These are phyloP conservation scores for Caiman crocodilus DNA, from an alignment of 2,797 vertebrate species.

Conservation along the genomic window DNA sequence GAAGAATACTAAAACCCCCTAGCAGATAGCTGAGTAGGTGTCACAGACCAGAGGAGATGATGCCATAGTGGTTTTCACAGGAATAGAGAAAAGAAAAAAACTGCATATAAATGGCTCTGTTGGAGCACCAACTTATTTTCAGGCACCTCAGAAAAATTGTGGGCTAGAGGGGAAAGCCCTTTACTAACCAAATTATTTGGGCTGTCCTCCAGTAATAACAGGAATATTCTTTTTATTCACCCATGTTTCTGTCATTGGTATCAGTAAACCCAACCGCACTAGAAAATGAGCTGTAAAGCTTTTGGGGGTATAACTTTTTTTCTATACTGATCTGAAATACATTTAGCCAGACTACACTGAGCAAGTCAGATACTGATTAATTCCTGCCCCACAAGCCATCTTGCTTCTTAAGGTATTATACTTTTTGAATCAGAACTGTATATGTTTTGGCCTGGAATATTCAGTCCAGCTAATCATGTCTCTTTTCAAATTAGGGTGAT, in stretches of 20 bases:
- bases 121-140: not conserved
- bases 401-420: not conserved
- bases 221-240: not conserved
- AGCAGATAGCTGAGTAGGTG: not conserved
- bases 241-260: not conserved
- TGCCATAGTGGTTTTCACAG: not conserved
- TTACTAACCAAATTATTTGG: not conserved
- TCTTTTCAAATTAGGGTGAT: not conserved
- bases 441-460: not conserved
- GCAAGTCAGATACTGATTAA: not conserved
- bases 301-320: not conserved
- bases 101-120: not conserved
- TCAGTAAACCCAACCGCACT: not conserved
- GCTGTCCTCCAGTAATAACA: not conserved
- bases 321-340: not conserved
- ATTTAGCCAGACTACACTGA: not conserved
- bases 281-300: not conserved
- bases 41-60: not conserved
- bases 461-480: not conserved
- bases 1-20: not conserved
- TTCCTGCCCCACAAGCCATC: not conserved
- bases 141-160: not conserved
- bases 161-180: not conserved
- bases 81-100: not conserved
- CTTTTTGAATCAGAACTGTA: not conserved